Conservation (phyloP, 1,140 invertebrate genomes). For the Ditylenchus dipsaci region DNA sequence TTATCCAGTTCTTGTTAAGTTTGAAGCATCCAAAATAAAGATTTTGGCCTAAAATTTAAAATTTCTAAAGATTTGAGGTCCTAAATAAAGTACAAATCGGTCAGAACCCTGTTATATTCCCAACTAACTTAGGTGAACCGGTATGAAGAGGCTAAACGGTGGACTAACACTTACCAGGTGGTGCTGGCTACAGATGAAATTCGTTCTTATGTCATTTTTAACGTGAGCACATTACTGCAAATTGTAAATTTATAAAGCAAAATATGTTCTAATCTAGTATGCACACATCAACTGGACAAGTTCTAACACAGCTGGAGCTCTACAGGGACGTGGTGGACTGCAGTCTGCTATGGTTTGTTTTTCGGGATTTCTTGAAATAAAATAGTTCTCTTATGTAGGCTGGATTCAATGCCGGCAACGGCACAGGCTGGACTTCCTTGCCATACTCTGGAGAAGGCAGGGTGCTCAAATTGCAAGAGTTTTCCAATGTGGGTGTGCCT, state of each 20-base stretch:
- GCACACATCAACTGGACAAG: conserved; percentile 80
- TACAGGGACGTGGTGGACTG: conserved; percentile 66
- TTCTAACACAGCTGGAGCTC: conserved; percentile 77
- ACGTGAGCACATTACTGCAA: conserved; percentile 58
- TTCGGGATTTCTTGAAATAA: background rate
- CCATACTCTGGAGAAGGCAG: conserved; percentile 46
- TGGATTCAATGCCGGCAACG: conserved; percentile 91
- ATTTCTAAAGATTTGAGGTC: no score
- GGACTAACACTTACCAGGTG: conserved; percentile 87
- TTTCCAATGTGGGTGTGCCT: conserved; percentile 78
- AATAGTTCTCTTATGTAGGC: conserved; percentile 64
- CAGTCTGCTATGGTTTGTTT: conserved; percentile 64
- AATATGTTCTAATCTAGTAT: conserved; percentile 63
- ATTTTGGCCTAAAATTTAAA: no score
- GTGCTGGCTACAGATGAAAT: conserved; percentile 87
- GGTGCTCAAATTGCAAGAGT: conserved; percentile 64
- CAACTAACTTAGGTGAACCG: conserved; percentile 37
- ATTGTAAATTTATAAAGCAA: no score
- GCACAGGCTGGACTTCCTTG: conserved; percentile 63
- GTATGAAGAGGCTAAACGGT: conserved; percentile 63
- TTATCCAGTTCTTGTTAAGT: no score
- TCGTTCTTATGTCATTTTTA: conserved; percentile 85
- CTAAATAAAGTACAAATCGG: no score
- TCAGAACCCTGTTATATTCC: no score
- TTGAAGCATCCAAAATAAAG: no score